Evolutionary conservation across 1,140 invertebrate species (phyloP), one percentile per base, ranked within the genome.

Genomic region (Caenorhabditis brenneri): DNA sequence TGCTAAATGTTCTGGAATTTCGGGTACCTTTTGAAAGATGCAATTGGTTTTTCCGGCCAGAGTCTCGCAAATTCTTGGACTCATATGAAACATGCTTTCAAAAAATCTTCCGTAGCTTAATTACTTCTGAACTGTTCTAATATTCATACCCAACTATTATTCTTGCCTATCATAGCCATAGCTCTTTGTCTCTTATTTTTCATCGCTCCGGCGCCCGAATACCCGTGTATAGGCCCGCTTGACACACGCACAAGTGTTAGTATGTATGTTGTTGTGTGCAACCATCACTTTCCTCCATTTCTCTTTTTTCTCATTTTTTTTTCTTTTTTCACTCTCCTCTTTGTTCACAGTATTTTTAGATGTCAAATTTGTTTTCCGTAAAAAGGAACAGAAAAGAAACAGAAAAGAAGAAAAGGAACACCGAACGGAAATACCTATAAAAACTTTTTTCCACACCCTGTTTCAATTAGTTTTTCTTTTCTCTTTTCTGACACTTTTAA

Each of bases 211-310:
- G 10, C 58, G 29, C 36, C 36, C 9, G 33, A 29, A 33, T n/a
- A 36, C 58, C 58, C 65, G 29, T 42, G 42, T 74, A 46, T 74
- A 74, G 65, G 42, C 65, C 36, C 29, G 65, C 65, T 74, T 74
- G 65, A 42, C 65, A 74, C 36, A 74, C 65, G 29, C 65, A 74
- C 65, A 74, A 42, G 36, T 65, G 58, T 42, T 74, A 74, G 36
- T 42, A 42, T 74, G 65, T 74, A 74, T 74, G 65, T 74, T 74
- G 65, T 74, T 74, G 65, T 74, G 65, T 74, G 65, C 65, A 74
- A 74, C 65, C 65, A 74, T 22, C 65, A 74, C 65, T 74, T 74
- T 74, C 46, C 29, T 74, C 65, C 22, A 24, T 58, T 22, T 22
- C n/a, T n/a, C 24, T 42, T 29, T 24, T 24, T 24, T 31, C n/a